phyloP scores from a whole-genome alignment of 2,888 invertebrate species.

The Ichneumoninae sp. region DNA sequence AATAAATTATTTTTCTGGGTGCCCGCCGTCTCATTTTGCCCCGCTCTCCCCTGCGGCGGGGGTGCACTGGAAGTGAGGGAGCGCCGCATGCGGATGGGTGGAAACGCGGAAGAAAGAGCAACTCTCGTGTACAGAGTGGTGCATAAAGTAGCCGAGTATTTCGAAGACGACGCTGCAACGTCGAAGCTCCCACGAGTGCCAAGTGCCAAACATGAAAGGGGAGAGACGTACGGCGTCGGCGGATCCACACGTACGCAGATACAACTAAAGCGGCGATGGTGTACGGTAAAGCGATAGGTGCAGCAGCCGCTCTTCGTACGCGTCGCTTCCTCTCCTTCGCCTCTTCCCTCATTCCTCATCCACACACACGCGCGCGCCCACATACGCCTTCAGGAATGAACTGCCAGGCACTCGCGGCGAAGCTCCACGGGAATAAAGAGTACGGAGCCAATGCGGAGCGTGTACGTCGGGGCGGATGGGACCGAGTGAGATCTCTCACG shows the following conservation, averaged over 20 bases:
- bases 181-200: constrained; percentile 46
- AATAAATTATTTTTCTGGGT: too few species aligned
- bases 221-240: constrained; percentile 45
- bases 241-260: constrained; percentile 19
- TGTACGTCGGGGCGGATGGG: constrained; percentile 9
- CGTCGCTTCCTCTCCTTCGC: constrained; percentile 27
- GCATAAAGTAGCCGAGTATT: constrained; percentile 53
- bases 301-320: background rate
- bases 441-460: constrained; percentile 5
- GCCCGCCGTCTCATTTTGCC: too few species aligned
- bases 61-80: background rate
- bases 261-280: constrained; percentile 8
- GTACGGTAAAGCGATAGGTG: constrained; percentile 8
- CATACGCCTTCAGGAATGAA: constrained; percentile 43
- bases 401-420: constrained; percentile 48
- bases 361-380: background rate
- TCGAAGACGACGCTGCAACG: constrained; percentile 49
- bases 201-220: constrained; percentile 61
- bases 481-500: constrained; percentile 28
- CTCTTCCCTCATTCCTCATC: constrained; percentile 43
- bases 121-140: constrained; percentile 30
- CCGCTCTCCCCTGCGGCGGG: too few species aligned
- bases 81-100: background rate
- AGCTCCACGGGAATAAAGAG: constrained; percentile 55
- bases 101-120: constrained; percentile 55